Base-by-base conservation (phyloP, 2,888 invertebrate species). In the Encarsia formosa region DNA sequence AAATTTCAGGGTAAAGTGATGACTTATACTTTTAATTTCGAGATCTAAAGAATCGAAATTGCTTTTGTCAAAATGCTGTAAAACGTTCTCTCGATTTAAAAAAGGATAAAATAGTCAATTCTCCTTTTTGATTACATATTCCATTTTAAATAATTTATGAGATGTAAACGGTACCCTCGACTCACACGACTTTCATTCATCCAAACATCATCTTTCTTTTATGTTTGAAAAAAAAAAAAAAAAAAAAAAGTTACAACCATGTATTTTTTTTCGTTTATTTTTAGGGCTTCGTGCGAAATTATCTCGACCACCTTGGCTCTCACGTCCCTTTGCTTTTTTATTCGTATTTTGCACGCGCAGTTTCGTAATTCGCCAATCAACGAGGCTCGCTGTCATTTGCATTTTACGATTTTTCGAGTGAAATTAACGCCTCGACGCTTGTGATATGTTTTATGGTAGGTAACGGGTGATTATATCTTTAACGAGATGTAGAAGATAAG, bases 291-390 rank as follows among this genome's bases (percentile, higher is more conserved):
- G 57, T 63, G 65, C 69, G 64, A 72, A 73, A 73, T 73, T 73
- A 69, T 51, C 72, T 63, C 71, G 73, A 71, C 72, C 73, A 72
- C 73, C 72, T 73, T 72, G 71, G 71, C 69, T 44, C 35, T 40
- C 43, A 31, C 68, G 70, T 67, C 66, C 63, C 63, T 62, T 60
- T 61, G 62, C 62, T 63, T 63, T 63, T 62, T 61, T 51, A 38
- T 41, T 54, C 53, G 39, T 47, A 26, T 34, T 44, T 46, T 49
- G 56, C 52, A 54, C 43, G 51, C 46, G 52, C 50, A 35, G 41
- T 67, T 68, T 71, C 68, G 67, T 69, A 72, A 71, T 72, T 71
- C 69, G 70, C 71, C 69, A 71, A 68, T 65, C 66, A 63, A 59
- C 52, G 50, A 38, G 40, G 57, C 16, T 47, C 46, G 51, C 61